phyloP scores from a whole-genome alignment of 2,797 vertebrate species.

The Anableps anableps region DNA sequence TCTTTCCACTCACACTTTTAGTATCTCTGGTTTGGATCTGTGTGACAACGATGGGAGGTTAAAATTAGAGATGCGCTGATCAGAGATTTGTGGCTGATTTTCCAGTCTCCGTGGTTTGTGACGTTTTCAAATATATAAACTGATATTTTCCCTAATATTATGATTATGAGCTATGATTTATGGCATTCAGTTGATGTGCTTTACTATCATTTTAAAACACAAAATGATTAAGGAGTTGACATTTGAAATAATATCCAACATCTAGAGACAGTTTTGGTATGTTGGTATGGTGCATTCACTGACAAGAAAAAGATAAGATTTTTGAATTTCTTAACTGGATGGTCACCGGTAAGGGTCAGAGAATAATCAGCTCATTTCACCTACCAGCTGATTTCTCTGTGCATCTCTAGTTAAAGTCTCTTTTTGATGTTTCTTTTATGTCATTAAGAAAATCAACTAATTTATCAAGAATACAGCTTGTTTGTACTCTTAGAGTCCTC shows the following conservation, averaged over 20 bases:
- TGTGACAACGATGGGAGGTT: background rate
- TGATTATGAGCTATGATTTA: background rate
- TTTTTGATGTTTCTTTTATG: slow-evolving; percentile 31
- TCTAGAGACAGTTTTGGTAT: background rate
- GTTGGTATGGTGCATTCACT: background rate
- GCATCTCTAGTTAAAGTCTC: background rate
- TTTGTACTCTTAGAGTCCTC: background rate
- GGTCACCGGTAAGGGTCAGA: background rate
- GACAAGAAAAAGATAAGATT: background rate
- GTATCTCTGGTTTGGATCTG: slow-evolving; percentile 2
- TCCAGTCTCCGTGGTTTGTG: background rate
- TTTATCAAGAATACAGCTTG: slow-evolving; percentile 21
- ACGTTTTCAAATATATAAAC: background rate
- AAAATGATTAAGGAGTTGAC: background rate
- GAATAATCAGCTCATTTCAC: background rate
- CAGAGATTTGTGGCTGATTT: background rate
- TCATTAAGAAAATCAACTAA: slow-evolving; percentile 31
- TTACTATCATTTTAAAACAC: background rate
- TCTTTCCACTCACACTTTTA: slow-evolving; percentile 32
- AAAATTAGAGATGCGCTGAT: background rate
- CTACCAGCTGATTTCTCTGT: slow-evolving; percentile 5
- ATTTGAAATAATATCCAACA: background rate
- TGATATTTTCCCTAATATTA: background rate
- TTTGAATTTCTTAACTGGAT: background rate
- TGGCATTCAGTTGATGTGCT: background rate